Evolutionary conservation across 2,113 vertebrate species (phyloP), one percentile per base, ranked within the genome.

Genomic region (Aegotheles bennettii): DNA sequence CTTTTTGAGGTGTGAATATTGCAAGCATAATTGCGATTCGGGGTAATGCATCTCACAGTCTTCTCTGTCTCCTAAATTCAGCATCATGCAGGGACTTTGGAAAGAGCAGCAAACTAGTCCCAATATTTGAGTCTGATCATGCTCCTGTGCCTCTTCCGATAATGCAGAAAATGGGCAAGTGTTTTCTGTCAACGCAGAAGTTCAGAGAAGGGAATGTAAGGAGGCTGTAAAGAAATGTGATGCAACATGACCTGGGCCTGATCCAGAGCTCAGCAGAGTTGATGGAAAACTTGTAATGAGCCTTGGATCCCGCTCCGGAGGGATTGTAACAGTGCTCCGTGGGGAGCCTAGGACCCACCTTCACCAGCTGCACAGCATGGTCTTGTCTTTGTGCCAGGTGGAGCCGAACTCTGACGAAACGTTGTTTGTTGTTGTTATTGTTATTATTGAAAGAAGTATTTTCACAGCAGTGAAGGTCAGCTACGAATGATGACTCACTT

Each of bases 401-500:
- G 54, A 80, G 92, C 36, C 8, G 1, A 93, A 56, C 25, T 13
- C 12, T 42, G n/a, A 23, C 1, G 7, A 93, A 63, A 54, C 2
- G 1, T 73, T 96, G 76, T 90, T 97, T 96, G 87, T 97, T 96
- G 70, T 94, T 93, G 57, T 87, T 87, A 23, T 90, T 96, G 88
- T 95, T 89, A 73, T 93, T 82, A 73, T 90, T 95, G 88, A 91
- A 96, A 95, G 94, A 82, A 84, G 89, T 85, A 87, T 82, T 96
- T 97, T 97, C 97, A 92, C 96, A 96, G 97, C 95, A 97, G 87
- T 95, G 95, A 97, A 97, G 97, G 95, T 97, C 97, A 97, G 96
- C 90, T 95, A 95, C 56, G 9, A 94, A 84, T 79, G 96, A 97
- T 98, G 98, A 98, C 97, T 98, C 98, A 98, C 88, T 93, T 96